These are phyloP conservation scores for Melanchra persicariae DNA, from an alignment of 2,888 invertebrate species.

Conservation along the genomic window DNA sequence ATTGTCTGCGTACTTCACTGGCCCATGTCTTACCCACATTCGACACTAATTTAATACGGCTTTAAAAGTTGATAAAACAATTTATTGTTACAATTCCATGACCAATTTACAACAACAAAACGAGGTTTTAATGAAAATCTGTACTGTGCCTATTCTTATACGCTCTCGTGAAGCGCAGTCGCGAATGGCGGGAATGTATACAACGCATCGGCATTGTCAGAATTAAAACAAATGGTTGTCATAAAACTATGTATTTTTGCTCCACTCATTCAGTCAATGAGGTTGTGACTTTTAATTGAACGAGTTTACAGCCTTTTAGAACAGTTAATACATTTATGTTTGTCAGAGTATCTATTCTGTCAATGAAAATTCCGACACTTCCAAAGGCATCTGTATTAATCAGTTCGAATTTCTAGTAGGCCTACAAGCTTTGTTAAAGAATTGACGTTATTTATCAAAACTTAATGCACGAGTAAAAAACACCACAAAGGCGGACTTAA, in stretches of 20 bases:
- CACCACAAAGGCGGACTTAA: too few relatives aligned
- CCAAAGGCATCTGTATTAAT: too few relatives aligned
- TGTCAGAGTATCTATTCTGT: not conserved
- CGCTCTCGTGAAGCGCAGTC: not conserved
- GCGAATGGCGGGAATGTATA: conserved; percentile 2
- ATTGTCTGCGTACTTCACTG: not conserved
- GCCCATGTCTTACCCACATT: not conserved
- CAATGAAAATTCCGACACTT: not conserved
- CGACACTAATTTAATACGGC: not conserved
- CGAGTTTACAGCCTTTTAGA: not conserved
- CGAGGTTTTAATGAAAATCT: conserved; percentile 20
- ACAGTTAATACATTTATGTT: not conserved
- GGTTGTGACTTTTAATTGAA: conserved; percentile 18
- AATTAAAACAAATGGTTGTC: conserved; percentile 35
- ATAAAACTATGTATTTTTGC: conserved; percentile 6
- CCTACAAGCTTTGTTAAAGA: too few relatives aligned
- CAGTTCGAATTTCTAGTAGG: too few relatives aligned
- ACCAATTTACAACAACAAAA: not conserved
- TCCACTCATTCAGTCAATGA: not conserved
- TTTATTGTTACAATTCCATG: not conserved
- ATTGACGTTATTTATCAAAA: too few relatives aligned
- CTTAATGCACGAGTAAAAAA: too few relatives aligned
- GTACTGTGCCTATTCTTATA: not conserved
- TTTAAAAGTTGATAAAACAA: conserved; percentile 1
- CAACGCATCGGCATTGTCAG: conserved; percentile 13